Conservation (phyloP, 2,113 vertebrate species). For the Misgurnus anguillicaudatus region DNA sequence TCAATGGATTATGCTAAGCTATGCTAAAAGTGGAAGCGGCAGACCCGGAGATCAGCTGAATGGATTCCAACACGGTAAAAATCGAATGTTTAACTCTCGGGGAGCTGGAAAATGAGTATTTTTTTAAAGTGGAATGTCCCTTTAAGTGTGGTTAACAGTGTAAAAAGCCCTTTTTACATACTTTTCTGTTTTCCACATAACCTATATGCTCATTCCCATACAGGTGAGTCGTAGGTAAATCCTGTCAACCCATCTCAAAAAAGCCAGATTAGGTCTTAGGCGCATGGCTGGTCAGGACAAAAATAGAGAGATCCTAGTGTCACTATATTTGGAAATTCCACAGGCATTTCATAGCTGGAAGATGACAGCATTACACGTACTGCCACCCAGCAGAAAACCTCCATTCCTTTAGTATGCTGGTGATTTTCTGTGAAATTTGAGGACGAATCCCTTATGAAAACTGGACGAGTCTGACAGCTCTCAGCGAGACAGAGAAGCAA, state of each 20-base stretch:
- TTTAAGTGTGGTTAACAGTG: too few species aligned
- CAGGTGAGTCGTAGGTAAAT: conserved; percentile 10
- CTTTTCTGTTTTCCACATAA: not conserved
- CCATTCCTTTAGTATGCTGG: not conserved
- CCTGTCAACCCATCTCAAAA: conserved; percentile 9
- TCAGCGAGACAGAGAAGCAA: not conserved
- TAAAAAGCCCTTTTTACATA: too few species aligned
- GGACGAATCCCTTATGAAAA: not conserved
- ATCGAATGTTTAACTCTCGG: too few species aligned
- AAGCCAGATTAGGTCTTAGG: not conserved
- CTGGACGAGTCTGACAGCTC: conserved; percentile 5
- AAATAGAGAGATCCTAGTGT: conserved; percentile 9
- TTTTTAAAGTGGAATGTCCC: too few species aligned
- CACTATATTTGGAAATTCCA: conserved; percentile 6
- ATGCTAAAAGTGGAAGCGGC: too few species aligned
- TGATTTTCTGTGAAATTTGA: conserved; percentile 10
- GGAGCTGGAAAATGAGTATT: too few species aligned
- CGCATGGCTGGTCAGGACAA: not conserved
- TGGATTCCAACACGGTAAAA: too few species aligned
- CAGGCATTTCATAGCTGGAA: not conserved
- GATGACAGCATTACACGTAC: not conserved
- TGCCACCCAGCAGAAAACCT: not conserved
- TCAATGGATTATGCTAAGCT: too few species aligned
- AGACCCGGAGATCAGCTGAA: too few species aligned
- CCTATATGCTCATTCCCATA: not conserved